phyloP scores from a whole-genome alignment of 2,113 vertebrate genomes.

The Melanocharis versteri region DNA sequence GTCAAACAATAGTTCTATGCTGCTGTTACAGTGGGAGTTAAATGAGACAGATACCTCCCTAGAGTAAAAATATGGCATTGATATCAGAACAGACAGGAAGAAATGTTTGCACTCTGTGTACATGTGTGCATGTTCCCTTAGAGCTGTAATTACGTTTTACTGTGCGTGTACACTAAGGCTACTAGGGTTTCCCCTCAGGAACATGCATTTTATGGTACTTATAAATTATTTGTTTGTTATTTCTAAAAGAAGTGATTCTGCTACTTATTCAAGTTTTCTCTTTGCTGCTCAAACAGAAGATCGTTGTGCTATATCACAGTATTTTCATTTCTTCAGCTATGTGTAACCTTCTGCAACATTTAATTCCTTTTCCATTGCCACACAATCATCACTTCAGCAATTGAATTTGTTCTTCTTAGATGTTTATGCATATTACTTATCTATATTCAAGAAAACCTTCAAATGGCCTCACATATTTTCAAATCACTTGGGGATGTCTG shows the following conservation, averaged over 20 bases:
- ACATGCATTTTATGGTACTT: neutral
- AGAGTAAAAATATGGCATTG: neutral
- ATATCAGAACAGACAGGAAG: neutral
- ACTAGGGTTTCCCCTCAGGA: neutral
- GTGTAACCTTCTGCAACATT: neutral
- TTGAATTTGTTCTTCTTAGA: neutral
- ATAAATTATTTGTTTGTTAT: neutral
- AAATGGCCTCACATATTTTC: neutral
- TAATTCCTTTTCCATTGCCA: neutral
- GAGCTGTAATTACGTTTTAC: neutral
- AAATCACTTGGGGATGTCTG: neutral
- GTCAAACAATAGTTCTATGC: neutral
- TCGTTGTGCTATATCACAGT: neutral
- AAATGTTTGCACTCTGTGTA: neutral
- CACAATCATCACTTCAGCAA: slow-evolving; percentile 1
- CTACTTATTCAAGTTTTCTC: neutral
- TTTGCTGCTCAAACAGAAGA: neutral
- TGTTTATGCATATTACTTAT: neutral
- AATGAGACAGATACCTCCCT: neutral
- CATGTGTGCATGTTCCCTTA: neutral
- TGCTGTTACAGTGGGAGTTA: neutral
- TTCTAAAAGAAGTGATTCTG: neutral
- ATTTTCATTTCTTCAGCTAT: neutral
- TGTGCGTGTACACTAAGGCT: neutral
- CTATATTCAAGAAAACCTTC: neutral